phyloP scores from a whole-genome alignment of 2,113 vertebrate species.

The Balaeniceps rex region DNA sequence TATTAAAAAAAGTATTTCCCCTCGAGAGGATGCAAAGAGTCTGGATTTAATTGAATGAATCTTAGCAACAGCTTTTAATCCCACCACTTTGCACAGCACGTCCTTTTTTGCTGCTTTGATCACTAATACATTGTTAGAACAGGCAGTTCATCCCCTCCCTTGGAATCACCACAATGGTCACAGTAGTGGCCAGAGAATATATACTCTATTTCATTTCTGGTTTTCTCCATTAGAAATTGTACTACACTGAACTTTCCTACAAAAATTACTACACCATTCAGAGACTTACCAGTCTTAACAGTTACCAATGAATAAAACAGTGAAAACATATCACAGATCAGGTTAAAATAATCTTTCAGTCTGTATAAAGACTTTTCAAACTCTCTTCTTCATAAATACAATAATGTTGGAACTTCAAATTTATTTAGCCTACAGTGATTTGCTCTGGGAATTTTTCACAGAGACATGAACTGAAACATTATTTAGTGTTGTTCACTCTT shows the following conservation, averaged over 20 bases:
- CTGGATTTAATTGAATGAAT: not conserved
- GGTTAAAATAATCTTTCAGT: not conserved
- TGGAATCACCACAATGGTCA: not conserved
- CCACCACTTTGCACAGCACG: not conserved
- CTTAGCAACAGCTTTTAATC: not conserved
- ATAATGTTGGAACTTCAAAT: not conserved
- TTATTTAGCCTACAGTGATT: not conserved
- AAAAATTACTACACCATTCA: constrained; percentile 55
- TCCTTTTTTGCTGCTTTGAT: not conserved
- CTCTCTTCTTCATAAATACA: not conserved
- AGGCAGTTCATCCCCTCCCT: not conserved
- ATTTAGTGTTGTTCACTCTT: not conserved
- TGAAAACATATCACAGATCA: not conserved
- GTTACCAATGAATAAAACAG: not conserved
- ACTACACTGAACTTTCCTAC: constrained; percentile 7
- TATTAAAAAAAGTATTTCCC: not conserved
- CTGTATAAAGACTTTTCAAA: not conserved
- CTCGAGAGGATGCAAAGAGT: not conserved
- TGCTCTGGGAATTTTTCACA: not conserved
- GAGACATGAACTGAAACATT: not conserved
- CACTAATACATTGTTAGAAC: not conserved
- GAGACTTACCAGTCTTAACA: not conserved
- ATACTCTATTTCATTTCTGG: not conserved
- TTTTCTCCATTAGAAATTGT: constrained; percentile 44
- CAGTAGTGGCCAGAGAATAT: not conserved